Conservation (phyloP, 1,140 invertebrate genomes). For the Cheumatopsyche charites region DNA sequence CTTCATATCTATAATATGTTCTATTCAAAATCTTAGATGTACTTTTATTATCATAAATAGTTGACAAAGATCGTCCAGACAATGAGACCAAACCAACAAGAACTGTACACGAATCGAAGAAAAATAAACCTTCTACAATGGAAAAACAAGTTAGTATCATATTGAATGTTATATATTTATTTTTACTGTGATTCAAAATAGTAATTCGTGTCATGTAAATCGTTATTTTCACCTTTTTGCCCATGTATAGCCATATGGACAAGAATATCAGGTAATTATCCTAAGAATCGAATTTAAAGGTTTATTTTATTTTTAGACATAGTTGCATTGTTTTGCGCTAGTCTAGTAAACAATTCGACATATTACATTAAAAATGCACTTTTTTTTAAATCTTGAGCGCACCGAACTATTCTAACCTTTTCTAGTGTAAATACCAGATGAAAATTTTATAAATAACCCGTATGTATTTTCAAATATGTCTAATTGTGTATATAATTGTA, state of each 20-base stretch:
- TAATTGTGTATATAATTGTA: no score
- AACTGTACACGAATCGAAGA: constrained; percentile 55
- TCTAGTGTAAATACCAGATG: no score
- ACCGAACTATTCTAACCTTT: no score
- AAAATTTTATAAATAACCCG: background rate
- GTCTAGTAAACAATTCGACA: background rate
- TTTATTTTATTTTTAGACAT: background rate
- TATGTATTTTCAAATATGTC: background rate
- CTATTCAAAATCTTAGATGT: background rate
- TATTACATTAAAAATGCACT: background rate
- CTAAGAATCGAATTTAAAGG: background rate
- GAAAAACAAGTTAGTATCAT: constrained; percentile 71
- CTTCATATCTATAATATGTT: background rate
- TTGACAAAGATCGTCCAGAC: constrained; percentile 44
- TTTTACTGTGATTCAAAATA: background rate
- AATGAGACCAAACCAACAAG: constrained; percentile 53
- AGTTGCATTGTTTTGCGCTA: constrained; percentile 7
- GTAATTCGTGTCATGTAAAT: background rate
- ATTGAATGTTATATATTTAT: no score
- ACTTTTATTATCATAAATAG: constrained; percentile 28
- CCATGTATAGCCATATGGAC: constrained; percentile 40
- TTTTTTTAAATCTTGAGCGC: background rate
- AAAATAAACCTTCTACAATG: constrained; percentile 71
- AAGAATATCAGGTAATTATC: constrained; percentile 45
- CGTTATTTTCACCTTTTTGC: constrained; percentile 9